Evolutionary conservation across 2,797 vertebrate genomes (phyloP).

Genomic region (Acrossocheilus wenchowensis): DNA sequence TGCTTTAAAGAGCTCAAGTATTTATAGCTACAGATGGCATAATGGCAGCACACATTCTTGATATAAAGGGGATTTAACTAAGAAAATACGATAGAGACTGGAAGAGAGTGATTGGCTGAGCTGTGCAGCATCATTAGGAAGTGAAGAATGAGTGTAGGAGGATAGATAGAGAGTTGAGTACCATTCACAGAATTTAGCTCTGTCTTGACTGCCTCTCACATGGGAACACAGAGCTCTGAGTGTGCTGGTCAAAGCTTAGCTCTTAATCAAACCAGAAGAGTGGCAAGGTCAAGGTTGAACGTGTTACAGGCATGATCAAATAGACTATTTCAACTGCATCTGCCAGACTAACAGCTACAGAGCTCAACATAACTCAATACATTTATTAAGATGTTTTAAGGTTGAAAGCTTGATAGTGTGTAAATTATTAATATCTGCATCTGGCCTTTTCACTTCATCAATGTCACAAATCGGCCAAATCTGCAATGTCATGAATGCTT

Average conservation of each 20-base stretch:
- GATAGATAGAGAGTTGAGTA: not conserved
- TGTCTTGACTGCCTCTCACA: constrained; percentile 36
- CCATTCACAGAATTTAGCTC: constrained; percentile 40
- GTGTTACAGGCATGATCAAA: not conserved
- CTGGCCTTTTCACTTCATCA: not conserved
- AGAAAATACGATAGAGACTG: constrained; percentile 1
- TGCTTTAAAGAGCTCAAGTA: constrained; percentile 11
- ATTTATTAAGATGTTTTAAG: not conserved
- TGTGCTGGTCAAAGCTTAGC: constrained; percentile 10
- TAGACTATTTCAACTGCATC: not conserved
- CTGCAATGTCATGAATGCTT: not conserved
- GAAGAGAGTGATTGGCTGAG: constrained; percentile 20
- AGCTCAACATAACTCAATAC: not conserved
- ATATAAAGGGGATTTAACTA: not conserved
- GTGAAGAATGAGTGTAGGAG: constrained; percentile 25
- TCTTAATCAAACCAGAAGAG: constrained; percentile 33
- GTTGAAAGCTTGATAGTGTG: not conserved
- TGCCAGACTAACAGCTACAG: constrained; percentile 1
- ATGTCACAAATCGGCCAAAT: not conserved
- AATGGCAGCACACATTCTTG: not conserved
- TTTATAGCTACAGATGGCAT: not conserved
- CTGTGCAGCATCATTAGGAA: constrained; percentile 50
- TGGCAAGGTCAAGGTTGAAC: constrained; percentile 18
- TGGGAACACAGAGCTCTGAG: constrained; percentile 33
- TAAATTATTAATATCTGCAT: not conserved